Conservation (phyloP, 2,888 invertebrate genomes). For the Diarsia brunnea region DNA sequence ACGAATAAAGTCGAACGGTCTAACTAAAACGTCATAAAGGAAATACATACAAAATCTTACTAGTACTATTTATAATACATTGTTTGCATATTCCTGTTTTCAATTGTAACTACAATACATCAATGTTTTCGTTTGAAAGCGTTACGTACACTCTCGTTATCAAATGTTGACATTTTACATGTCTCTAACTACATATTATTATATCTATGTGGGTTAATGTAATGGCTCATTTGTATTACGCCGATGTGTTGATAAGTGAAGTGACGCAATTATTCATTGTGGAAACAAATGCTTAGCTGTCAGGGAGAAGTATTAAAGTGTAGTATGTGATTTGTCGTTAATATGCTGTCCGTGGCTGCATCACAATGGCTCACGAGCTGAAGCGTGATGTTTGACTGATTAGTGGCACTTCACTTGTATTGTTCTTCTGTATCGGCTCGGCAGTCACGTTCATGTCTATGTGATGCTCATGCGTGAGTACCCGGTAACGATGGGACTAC, state of each 20-base stretch:
- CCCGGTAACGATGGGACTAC: slow-evolving; percentile 35
- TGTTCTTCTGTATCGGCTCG: slow-evolving; percentile 47
- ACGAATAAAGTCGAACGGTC: not conserved
- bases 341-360: slow-evolving; percentile 42
- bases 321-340: slow-evolving; percentile 39
- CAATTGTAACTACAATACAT: slow-evolving; percentile 40
- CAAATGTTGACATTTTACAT: slow-evolving; percentile 57
- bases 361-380: slow-evolving; percentile 53
- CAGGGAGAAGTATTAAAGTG: slow-evolving; percentile 21
- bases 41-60: slow-evolving; percentile 28
- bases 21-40: not conserved
- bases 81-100: slow-evolving; percentile 39
- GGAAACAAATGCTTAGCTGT: slow-evolving; percentile 18
- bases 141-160: slow-evolving; percentile 41
- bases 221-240: slow-evolving; percentile 60
- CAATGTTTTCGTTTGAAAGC: slow-evolving; percentile 48
- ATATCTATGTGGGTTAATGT: slow-evolving; percentile 70
- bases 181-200: slow-evolving; percentile 20
- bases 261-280: slow-evolving; percentile 53
- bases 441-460: slow-evolving; percentile 49
- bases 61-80: slow-evolving; percentile 59
- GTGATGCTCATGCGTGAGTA: slow-evolving; percentile 45
- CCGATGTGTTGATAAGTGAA: slow-evolving; percentile 45
- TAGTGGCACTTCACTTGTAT: slow-evolving; percentile 53
- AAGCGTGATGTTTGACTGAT: slow-evolving; percentile 57